Evolutionary conservation across 1,140 invertebrate genomes (phyloP), one percentile per base, ranked within the genome.

Genomic region (Papilio glaucus): DNA sequence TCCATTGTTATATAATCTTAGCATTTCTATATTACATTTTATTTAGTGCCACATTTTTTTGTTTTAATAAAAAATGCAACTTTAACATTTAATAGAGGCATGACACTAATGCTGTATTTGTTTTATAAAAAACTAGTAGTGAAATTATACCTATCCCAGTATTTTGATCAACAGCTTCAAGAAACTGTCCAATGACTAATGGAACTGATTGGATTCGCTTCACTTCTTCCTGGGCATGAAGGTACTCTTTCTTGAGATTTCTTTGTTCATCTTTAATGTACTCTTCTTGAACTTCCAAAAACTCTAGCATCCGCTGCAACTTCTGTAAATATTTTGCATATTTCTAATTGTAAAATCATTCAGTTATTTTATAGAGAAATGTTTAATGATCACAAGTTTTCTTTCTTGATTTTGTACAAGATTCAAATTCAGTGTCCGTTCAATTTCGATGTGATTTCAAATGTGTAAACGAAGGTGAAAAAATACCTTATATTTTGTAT

Each of bases 201-300:
- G 98, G 98, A 5, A 99, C 98, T 88, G 98, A 99, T 89, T 99
- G 98, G 85, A 99, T 99, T 45, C 98, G 95, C 89, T 99, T 99
- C 0, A 99, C 98, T 94, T 98, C 98, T 93, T 99, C 98, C 92
- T 99, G 98, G 37, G 98, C 98, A 94, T 99, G 98, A 1, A 99
- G 93, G 86, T 99, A 98, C 92, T 99, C 98, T 82, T 99, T 99
- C 85, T 99, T 99, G 39, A 99, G 93, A 93, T 99, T 99, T 61
- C 98, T 96, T 87, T 99, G 98, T 90, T 99, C 98, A 95, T 99
- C 98, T 94, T 99, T 99, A 61, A 99, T 99, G 85, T 99, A 99
- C 84, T 99, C 98, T 94, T 99, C 98, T 94, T 99, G 98, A 13
- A 99, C 98, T 91, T 98, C 96, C 3, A 99, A 94, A 93, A 99